Conservation (phyloP, 2,113 vertebrate species). For the Siphamia tubifer region DNA sequence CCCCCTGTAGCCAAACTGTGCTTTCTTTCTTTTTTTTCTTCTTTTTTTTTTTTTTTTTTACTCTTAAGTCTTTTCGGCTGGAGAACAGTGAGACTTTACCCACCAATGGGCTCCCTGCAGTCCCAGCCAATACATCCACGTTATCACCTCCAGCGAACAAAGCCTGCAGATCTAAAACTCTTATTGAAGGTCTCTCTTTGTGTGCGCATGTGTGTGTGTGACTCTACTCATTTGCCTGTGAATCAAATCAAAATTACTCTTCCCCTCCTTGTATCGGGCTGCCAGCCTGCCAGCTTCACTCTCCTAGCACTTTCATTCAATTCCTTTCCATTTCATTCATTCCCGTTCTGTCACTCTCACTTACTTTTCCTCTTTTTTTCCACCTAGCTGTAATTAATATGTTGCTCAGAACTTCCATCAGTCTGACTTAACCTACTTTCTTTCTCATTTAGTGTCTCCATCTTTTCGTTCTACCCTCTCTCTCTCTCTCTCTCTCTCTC, state of each 20-base stretch:
- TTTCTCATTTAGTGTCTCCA: conserved; percentile 36
- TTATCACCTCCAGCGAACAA: conserved; percentile 29
- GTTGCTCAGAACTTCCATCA: conserved; percentile 64
- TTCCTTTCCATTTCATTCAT: conserved; percentile 48
- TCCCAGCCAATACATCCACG: conserved; percentile 26
- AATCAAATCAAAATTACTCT: conserved; percentile 65
- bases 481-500: neutral
- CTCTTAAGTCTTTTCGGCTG: neutral
- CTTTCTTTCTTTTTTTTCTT: neutral
- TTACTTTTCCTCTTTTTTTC: conserved; percentile 32
- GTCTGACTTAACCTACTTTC: conserved; percentile 76
- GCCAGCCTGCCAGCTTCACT: conserved; percentile 33
- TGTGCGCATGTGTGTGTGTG: neutral
- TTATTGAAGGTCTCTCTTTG: neutral
- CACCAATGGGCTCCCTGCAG: conserved; percentile 22
- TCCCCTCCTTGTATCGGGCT: conserved; percentile 15
- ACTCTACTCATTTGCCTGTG: conserved; percentile 46
- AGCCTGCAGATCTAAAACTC: conserved; percentile 35
- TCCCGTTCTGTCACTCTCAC: conserved; percentile 44
- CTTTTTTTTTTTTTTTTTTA: too few relatives aligned
- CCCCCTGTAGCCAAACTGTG: neutral
- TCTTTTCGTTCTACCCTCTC: neutral
- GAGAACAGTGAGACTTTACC: neutral
- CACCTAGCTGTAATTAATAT: conserved; percentile 72
- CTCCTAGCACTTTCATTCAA: conserved; percentile 45